These are phyloP conservation scores for Listronotus oregonensis DNA, from an alignment of 1,140 invertebrate genomes.

Conservation along the genomic window DNA sequence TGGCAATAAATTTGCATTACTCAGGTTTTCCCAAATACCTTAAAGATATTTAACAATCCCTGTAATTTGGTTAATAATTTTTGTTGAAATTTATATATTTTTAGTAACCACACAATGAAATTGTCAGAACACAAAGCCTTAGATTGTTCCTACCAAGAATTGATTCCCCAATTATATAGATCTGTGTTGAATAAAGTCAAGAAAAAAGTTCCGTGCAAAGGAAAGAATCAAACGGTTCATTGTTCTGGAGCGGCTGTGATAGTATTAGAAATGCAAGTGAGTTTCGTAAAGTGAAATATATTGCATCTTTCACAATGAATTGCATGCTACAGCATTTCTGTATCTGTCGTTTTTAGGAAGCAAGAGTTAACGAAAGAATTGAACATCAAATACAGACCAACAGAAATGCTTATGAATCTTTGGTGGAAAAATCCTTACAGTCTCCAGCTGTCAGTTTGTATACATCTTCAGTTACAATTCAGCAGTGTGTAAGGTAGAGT, in stretches of 20 bases:
- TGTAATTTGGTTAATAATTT: too few relatives aligned
- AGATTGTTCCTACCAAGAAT: conserved; percentile 70
- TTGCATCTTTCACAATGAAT: too few relatives aligned
- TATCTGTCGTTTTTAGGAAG: conserved; percentile 60
- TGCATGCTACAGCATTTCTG: too few relatives aligned
- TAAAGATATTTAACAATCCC: too few relatives aligned
- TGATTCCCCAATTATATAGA: conserved; percentile 68
- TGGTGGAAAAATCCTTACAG: conserved; percentile 65
- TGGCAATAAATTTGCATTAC: too few relatives aligned
- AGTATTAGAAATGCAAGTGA: conserved; percentile 46
- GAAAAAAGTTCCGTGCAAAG: conserved; percentile 56
- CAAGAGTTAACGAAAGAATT: conserved; percentile 64
- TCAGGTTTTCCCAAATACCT: too few relatives aligned
- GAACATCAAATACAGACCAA: conserved; percentile 69
- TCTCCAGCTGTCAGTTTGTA: conserved; percentile 59
- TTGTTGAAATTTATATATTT: too few relatives aligned
- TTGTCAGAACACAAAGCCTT: conserved; percentile 69
- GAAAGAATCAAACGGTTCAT: conserved; percentile 60
- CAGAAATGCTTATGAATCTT: conserved; percentile 65
- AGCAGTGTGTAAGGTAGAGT: conserved; percentile 49
- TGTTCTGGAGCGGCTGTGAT: conserved; percentile 70
- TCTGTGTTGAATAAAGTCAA: conserved; percentile 63
- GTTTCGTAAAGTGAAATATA: too few relatives aligned
- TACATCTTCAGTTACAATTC: conserved; percentile 55
- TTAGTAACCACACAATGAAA: conserved; percentile 57